phyloP scores from a whole-genome alignment of 2,113 vertebrate genomes.

The Gallinago jamesoni region DNA sequence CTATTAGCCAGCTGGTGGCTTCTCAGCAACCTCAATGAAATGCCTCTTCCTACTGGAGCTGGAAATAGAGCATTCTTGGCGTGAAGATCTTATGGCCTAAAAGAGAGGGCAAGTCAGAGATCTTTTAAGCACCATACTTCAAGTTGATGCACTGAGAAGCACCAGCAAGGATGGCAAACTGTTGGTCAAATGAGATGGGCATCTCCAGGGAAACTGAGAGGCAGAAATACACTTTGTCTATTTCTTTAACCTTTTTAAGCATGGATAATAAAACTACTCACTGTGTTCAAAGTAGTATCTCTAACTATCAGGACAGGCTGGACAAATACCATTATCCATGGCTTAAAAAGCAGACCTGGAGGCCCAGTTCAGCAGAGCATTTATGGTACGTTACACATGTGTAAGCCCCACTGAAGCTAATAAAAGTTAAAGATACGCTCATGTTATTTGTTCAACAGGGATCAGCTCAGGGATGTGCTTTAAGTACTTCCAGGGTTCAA shows the following conservation, averaged over 20 bases:
- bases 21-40: not conserved
- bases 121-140: not conserved
- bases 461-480: not conserved
- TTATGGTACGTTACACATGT: not conserved
- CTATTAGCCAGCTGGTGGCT: not conserved
- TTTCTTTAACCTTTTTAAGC: not conserved
- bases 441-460: not conserved
- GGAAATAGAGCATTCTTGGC: not conserved
- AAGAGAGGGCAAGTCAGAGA: not conserved
- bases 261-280: not conserved
- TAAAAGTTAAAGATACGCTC: not conserved
- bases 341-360: not conserved
- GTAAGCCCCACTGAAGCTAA: not conserved
- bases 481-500: not conserved
- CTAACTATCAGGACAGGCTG: not conserved
- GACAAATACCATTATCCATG: not conserved
- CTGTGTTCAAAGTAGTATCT: not conserved
- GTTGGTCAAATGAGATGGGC: not conserved
- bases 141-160: not conserved
- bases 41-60: not conserved
- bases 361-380: not conserved
- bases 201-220: fast-evolving
- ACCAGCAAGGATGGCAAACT: not conserved
- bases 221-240: not conserved
- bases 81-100: not conserved